Conservation (phyloP, 2,113 vertebrate species). For the Xerus inauris region DNA sequence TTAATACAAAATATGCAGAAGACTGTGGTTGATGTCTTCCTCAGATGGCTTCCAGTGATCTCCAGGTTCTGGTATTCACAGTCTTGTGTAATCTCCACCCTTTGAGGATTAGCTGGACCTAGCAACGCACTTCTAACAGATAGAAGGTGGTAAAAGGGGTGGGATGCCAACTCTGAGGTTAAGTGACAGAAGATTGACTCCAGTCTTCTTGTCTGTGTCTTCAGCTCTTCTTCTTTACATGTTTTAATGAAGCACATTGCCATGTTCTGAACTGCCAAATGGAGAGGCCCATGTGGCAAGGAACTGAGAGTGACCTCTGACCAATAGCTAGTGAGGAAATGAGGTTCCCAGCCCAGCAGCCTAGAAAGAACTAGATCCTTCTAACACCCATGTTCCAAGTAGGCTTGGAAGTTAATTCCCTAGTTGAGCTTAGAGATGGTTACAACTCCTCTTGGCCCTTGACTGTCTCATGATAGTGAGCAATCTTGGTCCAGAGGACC, state of each 20-base stretch:
- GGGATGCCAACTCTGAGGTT: neutral
- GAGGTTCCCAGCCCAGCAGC: neutral
- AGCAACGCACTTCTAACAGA: neutral
- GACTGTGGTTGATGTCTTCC: neutral
- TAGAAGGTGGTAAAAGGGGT: neutral
- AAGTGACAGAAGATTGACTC: neutral
- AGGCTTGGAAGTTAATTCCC: neutral
- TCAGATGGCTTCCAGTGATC: neutral
- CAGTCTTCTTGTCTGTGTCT: neutral
- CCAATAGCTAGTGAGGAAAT: neutral
- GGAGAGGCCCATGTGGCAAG: neutral
- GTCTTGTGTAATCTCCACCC: neutral
- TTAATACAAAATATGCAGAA: neutral
- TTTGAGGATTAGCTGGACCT: neutral
- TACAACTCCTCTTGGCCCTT: neutral
- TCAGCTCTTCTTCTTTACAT: neutral
- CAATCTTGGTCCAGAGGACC: neutral
- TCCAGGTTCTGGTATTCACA: neutral
- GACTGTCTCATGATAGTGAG: neutral
- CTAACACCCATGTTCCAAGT: neutral
- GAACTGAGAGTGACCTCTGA: neutral
- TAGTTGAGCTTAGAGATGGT: neutral
- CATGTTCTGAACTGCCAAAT: neutral
- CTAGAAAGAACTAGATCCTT: neutral
- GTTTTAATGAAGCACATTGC: neutral